Percentiles rank a stretch among this genome's conserved stretches.
Evolutionary conservation across 2,888 invertebrate genomes (phyloP).

Genomic region (Macrosiphum euphorbiae): DNA sequence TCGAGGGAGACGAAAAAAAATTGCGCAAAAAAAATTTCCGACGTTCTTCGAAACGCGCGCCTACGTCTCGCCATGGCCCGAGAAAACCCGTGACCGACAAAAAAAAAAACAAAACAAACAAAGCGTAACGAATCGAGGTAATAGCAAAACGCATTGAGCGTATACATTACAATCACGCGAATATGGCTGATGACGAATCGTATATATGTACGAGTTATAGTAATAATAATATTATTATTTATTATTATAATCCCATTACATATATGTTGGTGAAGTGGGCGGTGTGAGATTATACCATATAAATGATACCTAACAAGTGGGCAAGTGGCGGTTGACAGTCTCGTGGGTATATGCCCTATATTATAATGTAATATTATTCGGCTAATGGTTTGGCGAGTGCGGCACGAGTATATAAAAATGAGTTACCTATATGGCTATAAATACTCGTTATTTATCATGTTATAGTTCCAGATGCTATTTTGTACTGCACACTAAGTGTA

Average conservation of each 20-base stretch:
- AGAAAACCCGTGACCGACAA: slow-evolving; percentile 9
- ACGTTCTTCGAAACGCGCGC: slow-evolving; percentile 1
- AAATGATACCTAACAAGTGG: not conserved
- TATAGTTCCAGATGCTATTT: not conserved
- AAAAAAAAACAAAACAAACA: not conserved
- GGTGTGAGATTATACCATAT: not conserved
- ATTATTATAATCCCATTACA: not conserved
- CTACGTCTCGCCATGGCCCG: not conserved
- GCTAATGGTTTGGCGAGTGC: not conserved
- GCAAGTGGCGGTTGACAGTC: not conserved
- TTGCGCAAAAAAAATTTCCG: not conserved
- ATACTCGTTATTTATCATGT: not conserved
- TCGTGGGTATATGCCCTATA: not conserved
- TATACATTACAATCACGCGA: not conserved
- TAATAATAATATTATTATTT: not conserved
- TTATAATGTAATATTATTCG: not conserved
- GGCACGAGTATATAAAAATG: not conserved
- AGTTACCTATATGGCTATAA: not conserved
- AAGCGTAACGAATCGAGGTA: slow-evolving; percentile 27
- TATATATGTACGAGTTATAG: not conserved
- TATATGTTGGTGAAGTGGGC: not conserved
- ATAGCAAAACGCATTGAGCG: not conserved
- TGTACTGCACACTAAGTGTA: not conserved
- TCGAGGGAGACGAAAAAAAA: not conserved
- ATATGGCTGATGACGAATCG: slow-evolving; percentile 6